phyloP scores from a whole-genome alignment of 1,140 invertebrate genomes.

The Sitobion miscanthi region DNA sequence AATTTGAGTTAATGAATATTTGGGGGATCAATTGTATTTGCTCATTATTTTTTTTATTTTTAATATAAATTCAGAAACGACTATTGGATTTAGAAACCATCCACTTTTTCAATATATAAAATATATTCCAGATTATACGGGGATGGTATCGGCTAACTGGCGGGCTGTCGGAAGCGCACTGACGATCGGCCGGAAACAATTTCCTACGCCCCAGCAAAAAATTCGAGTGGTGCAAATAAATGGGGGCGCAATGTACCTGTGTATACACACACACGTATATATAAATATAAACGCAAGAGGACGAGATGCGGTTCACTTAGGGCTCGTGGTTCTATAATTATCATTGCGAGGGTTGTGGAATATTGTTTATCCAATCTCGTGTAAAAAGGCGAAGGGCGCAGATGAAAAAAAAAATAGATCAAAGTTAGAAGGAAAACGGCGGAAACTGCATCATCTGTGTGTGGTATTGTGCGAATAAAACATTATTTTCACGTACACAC shows the following conservation, averaged over 20 bases:
- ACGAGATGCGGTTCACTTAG: neutral
- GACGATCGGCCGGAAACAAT: neutral
- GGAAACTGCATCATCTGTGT: neutral
- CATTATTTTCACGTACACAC: neutral
- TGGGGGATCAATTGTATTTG: too few species aligned
- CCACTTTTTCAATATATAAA: too few species aligned
- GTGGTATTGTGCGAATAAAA: neutral
- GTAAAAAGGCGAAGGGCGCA: neutral
- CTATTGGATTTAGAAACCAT: neutral
- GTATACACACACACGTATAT: neutral
- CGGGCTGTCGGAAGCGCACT: neutral
- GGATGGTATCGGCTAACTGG: neutral
- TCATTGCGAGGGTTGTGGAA: neutral
- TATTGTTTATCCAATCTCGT: neutral
- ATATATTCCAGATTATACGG: neutral
- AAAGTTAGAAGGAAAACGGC: neutral
- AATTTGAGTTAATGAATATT: neutral
- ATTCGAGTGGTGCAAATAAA: neutral
- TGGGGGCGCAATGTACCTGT: neutral
- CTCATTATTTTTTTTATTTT: neutral
- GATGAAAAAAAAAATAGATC: neutral
- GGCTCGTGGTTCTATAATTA: neutral
- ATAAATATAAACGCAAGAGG: neutral
- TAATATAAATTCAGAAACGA: neutral
- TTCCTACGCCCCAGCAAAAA: neutral